phyloP scores from a whole-genome alignment of 2,797 vertebrate genomes.

The Oophaga sylvatica region DNA sequence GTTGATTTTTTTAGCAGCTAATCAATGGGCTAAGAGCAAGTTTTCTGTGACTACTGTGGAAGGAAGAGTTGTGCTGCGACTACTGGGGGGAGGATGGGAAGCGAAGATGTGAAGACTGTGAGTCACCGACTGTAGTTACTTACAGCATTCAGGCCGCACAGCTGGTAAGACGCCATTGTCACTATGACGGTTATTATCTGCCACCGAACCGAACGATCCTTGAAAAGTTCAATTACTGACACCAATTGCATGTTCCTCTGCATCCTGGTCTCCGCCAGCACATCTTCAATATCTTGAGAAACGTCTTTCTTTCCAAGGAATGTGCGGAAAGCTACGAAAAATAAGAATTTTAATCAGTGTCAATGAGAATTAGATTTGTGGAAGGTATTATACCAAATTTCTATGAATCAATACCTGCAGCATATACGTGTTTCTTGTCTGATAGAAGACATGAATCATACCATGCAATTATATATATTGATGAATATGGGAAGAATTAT shows the following conservation, averaged over 20 bases:
- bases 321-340: slow-evolving; percentile 81
- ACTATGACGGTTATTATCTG: slow-evolving; percentile 84
- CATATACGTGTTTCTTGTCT: background rate
- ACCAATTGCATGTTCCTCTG: slow-evolving; percentile 76
- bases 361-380: background rate
- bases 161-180: slow-evolving; percentile 93
- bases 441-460: background rate
- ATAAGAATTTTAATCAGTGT: background rate
- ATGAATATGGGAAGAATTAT: too few species aligned
- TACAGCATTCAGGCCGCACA: slow-evolving; percentile 92
- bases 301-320: slow-evolving; percentile 88
- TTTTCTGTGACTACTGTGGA: background rate
- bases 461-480: too few species aligned
- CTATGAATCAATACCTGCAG: background rate
- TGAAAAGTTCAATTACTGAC: slow-evolving; percentile 79
- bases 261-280: slow-evolving; percentile 77
- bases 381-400: background rate
- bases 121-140: slow-evolving; percentile 66
- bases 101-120: background rate
- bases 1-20: background rate
- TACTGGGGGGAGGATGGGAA: background rate
- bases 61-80: background rate
- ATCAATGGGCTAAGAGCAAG: background rate
- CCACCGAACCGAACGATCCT: slow-evolving; percentile 77
- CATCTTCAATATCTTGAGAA: slow-evolving; percentile 84